These are phyloP conservation scores for Orgyia antiqua DNA, from an alignment of 2,888 invertebrate genomes.

Conservation along the genomic window DNA sequence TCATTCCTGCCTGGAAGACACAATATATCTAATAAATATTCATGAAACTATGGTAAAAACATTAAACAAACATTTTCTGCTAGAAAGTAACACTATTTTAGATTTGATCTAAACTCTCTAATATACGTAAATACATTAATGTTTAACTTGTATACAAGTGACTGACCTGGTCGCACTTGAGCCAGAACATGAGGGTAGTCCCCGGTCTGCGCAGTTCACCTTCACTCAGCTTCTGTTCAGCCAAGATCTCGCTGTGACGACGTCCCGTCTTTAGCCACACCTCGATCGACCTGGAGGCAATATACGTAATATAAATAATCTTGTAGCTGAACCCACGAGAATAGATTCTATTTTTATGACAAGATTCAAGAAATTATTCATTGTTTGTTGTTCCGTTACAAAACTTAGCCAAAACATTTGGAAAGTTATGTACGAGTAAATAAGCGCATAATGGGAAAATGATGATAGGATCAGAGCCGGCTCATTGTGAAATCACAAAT, in stretches of 20 bases:
- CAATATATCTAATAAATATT: too few species aligned
- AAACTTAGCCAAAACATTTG: conserved; percentile 11
- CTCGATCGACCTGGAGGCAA: conserved; percentile 84
- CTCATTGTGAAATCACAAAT: conserved; percentile 14
- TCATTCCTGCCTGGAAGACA: too few species aligned
- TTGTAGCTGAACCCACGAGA: background rate
- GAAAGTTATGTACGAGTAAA: conserved; percentile 20
- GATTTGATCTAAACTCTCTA: too few species aligned
- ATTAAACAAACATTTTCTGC: too few species aligned
- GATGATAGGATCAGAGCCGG: conserved; percentile 19
- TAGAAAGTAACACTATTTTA: too few species aligned
- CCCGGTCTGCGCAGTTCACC: conserved; percentile 85
- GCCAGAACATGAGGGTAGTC: conserved; percentile 89
- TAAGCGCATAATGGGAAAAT: conserved; percentile 26
- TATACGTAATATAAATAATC: conserved; percentile 5
- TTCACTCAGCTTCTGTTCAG: conserved; percentile 79
- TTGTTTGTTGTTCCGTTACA: too few species aligned
- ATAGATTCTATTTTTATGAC: background rate
- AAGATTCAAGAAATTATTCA: too few species aligned
- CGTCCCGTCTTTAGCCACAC: conserved; percentile 83
- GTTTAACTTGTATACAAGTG: too few species aligned
- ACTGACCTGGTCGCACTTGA: conserved; percentile 90
- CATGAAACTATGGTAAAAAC: too few species aligned
- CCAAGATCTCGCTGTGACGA: conserved; percentile 83
- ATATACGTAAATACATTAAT: too few species aligned